Evolutionary conservation across 2,113 vertebrate genomes (phyloP), one percentile per base, ranked within the genome.

Genomic region (Ginglymostoma cirratum): DNA sequence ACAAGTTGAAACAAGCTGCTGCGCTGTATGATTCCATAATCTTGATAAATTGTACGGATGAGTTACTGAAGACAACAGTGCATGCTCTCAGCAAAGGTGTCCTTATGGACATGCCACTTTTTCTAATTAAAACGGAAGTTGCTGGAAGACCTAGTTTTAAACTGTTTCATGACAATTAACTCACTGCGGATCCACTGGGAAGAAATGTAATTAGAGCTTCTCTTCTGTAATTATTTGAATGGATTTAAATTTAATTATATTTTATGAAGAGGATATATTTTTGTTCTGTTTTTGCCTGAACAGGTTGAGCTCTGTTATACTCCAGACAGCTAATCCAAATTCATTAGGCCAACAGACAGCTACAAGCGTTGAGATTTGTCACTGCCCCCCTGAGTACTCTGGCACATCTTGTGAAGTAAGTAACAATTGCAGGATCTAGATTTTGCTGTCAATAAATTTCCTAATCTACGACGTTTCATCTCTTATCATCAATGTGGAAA

Each of bases 361-460:
- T 0, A 52, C 96, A 66, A 96, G 97, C 42, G 98, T 99, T 96
- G 98, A 99, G 96, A 69, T 98, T 42, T 99, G 98, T 96, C 97
- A 97, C 3, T 99, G 98, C 96, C 98, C 98, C n/a, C 96, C 96
- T 0, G 98, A 98, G 3, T 99, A 98, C 24, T 96, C 69, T 80
- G 98, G 98, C 23, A 98, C 97, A 48, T 99, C 98, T 0, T 99
- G 98, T 96, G 98, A 99, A 97, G 98, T 98, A 96, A 97, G 98
- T 97, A 86, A 85, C 45, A 76, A 42, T 65, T 66, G 34, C 95
- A 85, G 80, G 85, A 66, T 78, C 34, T 42, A 23, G 19, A 96
- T 65, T 83, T 85, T 86, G 23, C 34, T n/a, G 52, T 67, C 45
- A 72, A 12, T 27, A 30, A 66, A 67, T 95, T 45, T 48, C 95